Base-by-base conservation (phyloP, 2,888 invertebrate genomes). In the Cephalotes varians region DNA sequence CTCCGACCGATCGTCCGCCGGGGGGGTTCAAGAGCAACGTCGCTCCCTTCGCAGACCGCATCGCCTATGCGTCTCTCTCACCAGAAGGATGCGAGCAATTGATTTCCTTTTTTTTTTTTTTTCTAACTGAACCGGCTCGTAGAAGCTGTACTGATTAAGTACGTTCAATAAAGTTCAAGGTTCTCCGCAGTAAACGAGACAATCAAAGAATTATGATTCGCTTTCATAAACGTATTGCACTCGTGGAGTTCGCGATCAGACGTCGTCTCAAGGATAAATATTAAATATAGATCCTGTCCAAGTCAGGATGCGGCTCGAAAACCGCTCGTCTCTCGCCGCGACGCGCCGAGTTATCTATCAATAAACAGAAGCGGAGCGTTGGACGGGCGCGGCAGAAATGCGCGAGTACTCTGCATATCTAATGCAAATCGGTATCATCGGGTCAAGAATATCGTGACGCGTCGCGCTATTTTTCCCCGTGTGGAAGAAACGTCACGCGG, bases 391-490 rank as follows among this genome's bases (percentile, higher is more conserved):
- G 60, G 51, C 18, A 21, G 62, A 47, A 65, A 74, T 58, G 76
- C 81, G 77, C 79, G 71, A 60, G 72, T 81, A 76, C 74, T 81
- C 67, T 81, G 84, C 82, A 87, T 87, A 86, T 72, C 86, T 87
- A 86, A 87, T 84, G 85, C 87, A 82, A n/a, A 87, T 86, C 82
- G 81, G 81, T 72, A 84, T 84, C 81, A 84, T 74, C 69, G 74
- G 62, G 58, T 80, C 77, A 84, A 71, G 82, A 84, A 85, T 77
- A 82, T 83, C 82, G 79, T 25, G 49, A 44, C 44, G 51, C n/a
- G 81, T 51, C 60, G 79, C 71, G 85, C 62, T 83, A 85, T 83
- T 87, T 82, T 85, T 65, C 74, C 47, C 64, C 15, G 51, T 51
- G 51, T 65, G 64, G 72, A 21, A 81, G 56, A 56, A 79, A 74